Base-by-base conservation (phyloP, 2,113 vertebrate genomes). In the Alethe castanea region DNA sequence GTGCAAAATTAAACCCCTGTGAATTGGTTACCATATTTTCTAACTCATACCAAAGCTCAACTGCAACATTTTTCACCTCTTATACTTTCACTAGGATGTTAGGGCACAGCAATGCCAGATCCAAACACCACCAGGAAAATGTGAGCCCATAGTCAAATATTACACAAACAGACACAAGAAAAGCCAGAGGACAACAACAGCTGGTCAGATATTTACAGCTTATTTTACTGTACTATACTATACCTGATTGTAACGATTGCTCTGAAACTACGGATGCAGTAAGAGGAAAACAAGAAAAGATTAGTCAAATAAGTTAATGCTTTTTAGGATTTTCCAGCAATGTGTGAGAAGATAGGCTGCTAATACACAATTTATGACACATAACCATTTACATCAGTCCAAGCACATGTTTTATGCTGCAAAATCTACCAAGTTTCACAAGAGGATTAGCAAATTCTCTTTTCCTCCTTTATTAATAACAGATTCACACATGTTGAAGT, bases 241-340 rank as follows among this genome's bases (percentile, higher is more conserved):
- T 99, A 99, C 99, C 99, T 99, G 99, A 99, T 98, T 99, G 99
- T 81, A 99, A 98, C 81, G 99, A 98, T 93, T 99, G 99, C 96
- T 99, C 99, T 98, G 99, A 99, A 98, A 99, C 99, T 99, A 98
- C 16, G 98, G 98, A 97, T 97, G 98, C 98, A 98, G 96, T 96
- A 95, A 97, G 96, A 97, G 97, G 86, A 96, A 97, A 97, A 98
- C 88, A 97, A 97, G 96, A 96, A 96, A 47, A 96, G 83, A 92
- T 97, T 97, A 96, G 93, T 94, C 54, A 96, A 82, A 1, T 31
- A 69, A 88, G 40, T 44, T 53, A 86, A 7, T 50, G 25, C 0
- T 67, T 93, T 91, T 82, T 38, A 25, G 47, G 57, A 26, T 67
- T 81, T 92, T 95, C 25, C 57, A 95, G 45, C 50, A 72, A 29